Percentiles rank a stretch among this genome's conserved stretches.
Conservation (phyloP, 2,888 invertebrate genomes). For the Zelleria hepariella region DNA sequence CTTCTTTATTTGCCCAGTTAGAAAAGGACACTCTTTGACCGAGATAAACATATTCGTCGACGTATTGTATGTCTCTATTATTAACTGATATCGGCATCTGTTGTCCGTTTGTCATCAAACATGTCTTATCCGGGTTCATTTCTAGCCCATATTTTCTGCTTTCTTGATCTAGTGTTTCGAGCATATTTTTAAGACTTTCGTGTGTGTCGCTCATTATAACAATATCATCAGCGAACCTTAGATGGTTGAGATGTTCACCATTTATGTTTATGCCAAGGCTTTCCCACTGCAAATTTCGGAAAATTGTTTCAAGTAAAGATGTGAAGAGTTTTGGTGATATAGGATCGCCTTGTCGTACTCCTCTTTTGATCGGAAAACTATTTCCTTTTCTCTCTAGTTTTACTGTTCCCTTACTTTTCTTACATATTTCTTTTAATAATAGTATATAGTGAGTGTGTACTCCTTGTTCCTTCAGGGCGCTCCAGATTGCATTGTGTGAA, state of each 20-base stretch:
- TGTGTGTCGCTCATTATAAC: background rate
- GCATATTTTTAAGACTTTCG: background rate
- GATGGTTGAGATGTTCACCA: background rate
- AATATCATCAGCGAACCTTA: constrained; percentile 1
- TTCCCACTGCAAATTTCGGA: background rate
- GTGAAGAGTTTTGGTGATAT: background rate
- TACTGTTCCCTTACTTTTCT: background rate
- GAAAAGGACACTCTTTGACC: constrained; percentile 4
- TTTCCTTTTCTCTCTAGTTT: background rate
- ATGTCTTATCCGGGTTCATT: background rate
- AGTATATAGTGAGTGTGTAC: background rate
- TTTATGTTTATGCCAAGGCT: background rate
- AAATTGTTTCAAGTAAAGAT: background rate
- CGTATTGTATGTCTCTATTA: background rate
- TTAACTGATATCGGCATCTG: background rate
- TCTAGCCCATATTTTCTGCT: background rate
- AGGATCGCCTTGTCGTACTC: background rate
- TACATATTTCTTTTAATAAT: background rate
- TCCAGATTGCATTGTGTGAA: background rate
- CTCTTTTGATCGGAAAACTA: background rate
- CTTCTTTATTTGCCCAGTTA: constrained; percentile 9
- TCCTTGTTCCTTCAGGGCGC: background rate
- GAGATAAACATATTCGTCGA: background rate
- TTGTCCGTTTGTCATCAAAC: background rate
- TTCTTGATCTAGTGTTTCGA: background rate